Evolutionary conservation across 2,113 vertebrate genomes (phyloP).

Genomic region (Aviceda subcristata): DNA sequence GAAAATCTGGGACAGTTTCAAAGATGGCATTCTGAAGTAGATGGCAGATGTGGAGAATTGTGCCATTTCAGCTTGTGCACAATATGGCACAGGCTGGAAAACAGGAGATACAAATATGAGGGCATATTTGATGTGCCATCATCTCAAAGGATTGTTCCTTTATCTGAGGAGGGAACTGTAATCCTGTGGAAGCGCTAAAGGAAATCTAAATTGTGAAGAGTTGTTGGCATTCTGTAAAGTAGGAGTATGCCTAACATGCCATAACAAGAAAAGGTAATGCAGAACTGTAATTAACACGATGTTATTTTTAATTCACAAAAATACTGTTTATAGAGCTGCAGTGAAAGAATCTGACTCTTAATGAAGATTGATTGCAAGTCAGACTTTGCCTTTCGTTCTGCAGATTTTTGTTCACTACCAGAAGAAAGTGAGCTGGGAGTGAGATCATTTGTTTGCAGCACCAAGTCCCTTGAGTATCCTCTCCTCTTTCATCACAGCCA

Average conservation of each 20-base stretch:
- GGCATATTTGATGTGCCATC: slow-evolving; percentile 30
- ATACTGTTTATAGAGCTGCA: slow-evolving; percentile 47
- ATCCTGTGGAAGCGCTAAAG: not conserved
- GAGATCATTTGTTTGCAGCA: slow-evolving; percentile 15
- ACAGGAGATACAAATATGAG: slow-evolving; percentile 3
- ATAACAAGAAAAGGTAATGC: slow-evolving; percentile 62
- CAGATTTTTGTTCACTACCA: slow-evolving; percentile 19
- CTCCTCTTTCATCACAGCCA: not conserved
- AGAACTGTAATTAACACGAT: slow-evolving; percentile 56
- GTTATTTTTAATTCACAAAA: slow-evolving; percentile 66
- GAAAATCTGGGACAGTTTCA: not conserved
- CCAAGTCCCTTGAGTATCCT: not conserved
- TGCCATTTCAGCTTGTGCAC: not conserved
- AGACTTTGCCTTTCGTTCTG: not conserved
- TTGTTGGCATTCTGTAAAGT: slow-evolving; percentile 55
- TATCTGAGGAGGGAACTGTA: slow-evolving; percentile 2
- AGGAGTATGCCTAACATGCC: slow-evolving; percentile 59
- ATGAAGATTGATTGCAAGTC: slow-evolving; percentile 54
- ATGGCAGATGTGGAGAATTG: not conserved
- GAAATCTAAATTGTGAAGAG: slow-evolving; percentile 44
- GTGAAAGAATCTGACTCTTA: slow-evolving; percentile 48
- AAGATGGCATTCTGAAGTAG: not conserved
- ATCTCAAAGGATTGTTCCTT: slow-evolving; percentile 27
- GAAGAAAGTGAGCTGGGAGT: not conserved
- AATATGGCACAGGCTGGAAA: slow-evolving; percentile 19